phyloP scores from a whole-genome alignment of 2,113 vertebrate genomes.

The Eleginops maclovinus region DNA sequence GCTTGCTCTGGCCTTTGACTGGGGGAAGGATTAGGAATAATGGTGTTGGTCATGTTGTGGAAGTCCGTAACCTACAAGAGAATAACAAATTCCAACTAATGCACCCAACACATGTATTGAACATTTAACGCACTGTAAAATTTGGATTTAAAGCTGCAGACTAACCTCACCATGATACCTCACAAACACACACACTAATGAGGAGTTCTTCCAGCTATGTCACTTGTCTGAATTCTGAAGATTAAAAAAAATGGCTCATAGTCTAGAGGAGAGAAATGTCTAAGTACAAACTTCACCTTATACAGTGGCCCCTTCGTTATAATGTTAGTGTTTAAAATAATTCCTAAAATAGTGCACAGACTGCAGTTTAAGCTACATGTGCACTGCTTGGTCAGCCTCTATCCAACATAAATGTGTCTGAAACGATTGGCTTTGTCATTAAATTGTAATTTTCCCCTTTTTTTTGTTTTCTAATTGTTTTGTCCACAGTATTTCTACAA shows the following conservation, averaged over 20 bases:
- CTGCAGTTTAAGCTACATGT: neutral
- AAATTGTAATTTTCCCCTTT: no score
- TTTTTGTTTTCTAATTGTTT: neutral
- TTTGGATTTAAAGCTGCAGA: neutral
- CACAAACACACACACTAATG: no score
- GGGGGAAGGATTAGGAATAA: neutral
- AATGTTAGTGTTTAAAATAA: neutral
- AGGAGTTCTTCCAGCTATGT: neutral
- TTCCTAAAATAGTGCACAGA: neutral
- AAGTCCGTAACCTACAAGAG: neutral
- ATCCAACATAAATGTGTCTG: neutral
- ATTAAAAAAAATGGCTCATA: neutral
- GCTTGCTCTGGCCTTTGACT: neutral
- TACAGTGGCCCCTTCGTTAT: neutral
- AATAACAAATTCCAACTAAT: neutral
- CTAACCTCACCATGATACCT: neutral
- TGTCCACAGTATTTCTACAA: slow-evolving; percentile 86
- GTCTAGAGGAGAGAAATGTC: neutral
- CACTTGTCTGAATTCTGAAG: neutral
- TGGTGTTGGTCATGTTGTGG: neutral
- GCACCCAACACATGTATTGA: neutral
- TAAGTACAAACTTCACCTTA: neutral
- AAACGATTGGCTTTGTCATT: neutral
- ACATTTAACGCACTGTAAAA: no score
- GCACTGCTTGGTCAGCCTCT: neutral